A percentile compares a stretch with the other conserved stretches of the same genome.
Conservation (phyloP, 2,888 invertebrate genomes). For the Crepidodera aurea region DNA sequence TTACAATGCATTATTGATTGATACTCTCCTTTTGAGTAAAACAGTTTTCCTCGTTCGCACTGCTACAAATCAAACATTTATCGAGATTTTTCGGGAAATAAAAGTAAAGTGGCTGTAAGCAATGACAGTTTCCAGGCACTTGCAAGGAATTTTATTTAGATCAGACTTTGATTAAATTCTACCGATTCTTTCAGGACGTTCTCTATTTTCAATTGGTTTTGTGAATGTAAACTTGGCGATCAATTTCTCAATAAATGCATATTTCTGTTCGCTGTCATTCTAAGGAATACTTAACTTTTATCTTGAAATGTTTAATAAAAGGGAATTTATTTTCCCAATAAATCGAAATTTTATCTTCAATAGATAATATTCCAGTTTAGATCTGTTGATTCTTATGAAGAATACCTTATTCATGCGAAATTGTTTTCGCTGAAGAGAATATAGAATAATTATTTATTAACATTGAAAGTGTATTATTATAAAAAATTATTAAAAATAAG, state of each 20-base stretch:
- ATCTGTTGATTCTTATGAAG: too few relatives aligned
- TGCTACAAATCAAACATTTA: slow-evolving; percentile 27
- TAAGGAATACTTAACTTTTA: too few relatives aligned
- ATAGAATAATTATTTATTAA: too few relatives aligned
- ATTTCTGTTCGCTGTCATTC: not conserved
- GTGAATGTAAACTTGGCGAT: not conserved
- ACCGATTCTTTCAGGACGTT: slow-evolving; percentile 32
- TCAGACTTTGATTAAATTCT: slow-evolving; percentile 40
- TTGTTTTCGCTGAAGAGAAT: too few relatives aligned
- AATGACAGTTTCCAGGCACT: slow-evolving; percentile 23
- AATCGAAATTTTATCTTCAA: too few relatives aligned
- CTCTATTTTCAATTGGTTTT: slow-evolving; percentile 28
- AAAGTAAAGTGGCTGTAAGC: slow-evolving; percentile 27
- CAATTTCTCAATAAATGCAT: not conserved
- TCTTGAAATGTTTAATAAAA: too few relatives aligned
- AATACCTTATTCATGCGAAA: too few relatives aligned
- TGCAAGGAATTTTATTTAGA: slow-evolving; percentile 34
- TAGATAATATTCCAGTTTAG: too few relatives aligned
- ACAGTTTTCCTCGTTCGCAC: slow-evolving; percentile 28
- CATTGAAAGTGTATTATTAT: too few relatives aligned
- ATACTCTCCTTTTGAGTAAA: slow-evolving; percentile 16
- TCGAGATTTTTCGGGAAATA: slow-evolving; percentile 28
- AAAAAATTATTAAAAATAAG: too few relatives aligned
- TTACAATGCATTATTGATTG: slow-evolving; percentile 30
- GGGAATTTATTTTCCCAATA: too few relatives aligned